Evolutionary conservation across 2,797 vertebrate genomes (phyloP), one percentile per base, ranked within the genome.

Genomic region (Crotalus adamanteus): DNA sequence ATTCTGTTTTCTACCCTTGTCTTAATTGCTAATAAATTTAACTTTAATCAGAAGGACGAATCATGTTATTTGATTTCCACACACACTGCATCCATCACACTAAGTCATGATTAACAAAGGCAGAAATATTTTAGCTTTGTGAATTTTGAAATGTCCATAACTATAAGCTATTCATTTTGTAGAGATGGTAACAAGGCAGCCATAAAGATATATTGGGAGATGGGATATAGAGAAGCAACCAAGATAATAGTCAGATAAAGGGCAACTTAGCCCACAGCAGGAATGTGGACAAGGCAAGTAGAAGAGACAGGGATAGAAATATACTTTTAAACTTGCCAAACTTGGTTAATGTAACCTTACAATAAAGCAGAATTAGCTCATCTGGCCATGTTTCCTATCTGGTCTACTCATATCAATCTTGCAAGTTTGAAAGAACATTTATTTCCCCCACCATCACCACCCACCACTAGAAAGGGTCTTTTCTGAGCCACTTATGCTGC

Each of bases 21-120:
- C 96, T 96, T 97, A 97, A 96, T 96, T 96, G 91, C 94, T 95
- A 96, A 97, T 94, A 95, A 97, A 96, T 97, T 95, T 95, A 97
- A 97, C 96, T 96, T 97, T 95, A 94, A 61, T 20, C 95, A 94
- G 92, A 96, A 97, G 96, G 96, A 97, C 96, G 90, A 96, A 96
- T 93, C 94, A 94, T 47, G 86, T 95, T 97, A 95, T 95, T 96
- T 97, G 95, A 93, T 96, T 97, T 97, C 95, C 1, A 42, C 95
- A 95, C 92, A 94, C 95, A 86, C 94, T 96, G 96, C 94, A 89
- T 96, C 89, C 31, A 90, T 91, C 92, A 91, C 85, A 78, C 37
- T 91, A 92, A 26, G 94, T 60, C 90, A 90, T 96, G 96, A 96
- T 95, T 95, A 96, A 95, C 95, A 97, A 97, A 61, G 93, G 96